Evolutionary conservation across 2,888 invertebrate genomes (phyloP), one percentile per base, ranked within the genome.

Genomic region (Epinotia nisella): DNA sequence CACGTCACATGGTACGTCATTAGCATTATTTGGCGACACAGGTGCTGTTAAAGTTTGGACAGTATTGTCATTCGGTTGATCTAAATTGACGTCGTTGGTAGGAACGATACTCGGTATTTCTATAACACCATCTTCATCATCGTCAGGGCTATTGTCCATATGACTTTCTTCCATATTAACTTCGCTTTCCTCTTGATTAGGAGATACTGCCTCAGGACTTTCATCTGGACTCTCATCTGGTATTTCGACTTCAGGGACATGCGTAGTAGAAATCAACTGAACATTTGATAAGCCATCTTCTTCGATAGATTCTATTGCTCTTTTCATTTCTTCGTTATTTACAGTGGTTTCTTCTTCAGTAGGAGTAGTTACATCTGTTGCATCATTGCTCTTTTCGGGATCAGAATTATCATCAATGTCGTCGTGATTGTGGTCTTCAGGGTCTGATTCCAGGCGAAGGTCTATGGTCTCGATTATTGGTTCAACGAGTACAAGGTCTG

Each of bases 391-490:
- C 58, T 17, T 75, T 75, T 67, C 75, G 53, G 58, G 56, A 35
- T 68, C 68, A 13, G 71, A 59, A 5, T 17, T 58, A 15, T 67
- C 60, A 19, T 74, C 66, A 7, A 64, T 64, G 4, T 29, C 41
- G 19, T 74, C 79, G 60, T 75, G 76, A 24, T 71, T 13, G 21
- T 76, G 74, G 3, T 73, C 60, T 13, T 81, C 84, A 1, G 76
- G 70, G 35, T 88, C 90, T 2, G 85, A 85, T 35, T 87, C 86
- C 0, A 78, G 76, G 15, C 80, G 83, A 17, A 89, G 77, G 56
- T 88, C 85, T 55, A 92, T 90, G 0, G 88, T 90, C 78, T 91
- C 92, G 19, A 92, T 83, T 2, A 76, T 78, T 9, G 86, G 87
- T 76, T 92, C 92, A 2, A 92, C 74, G 2, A 89, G 62, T 15